phyloP scores from a whole-genome alignment of 2,797 vertebrate genomes.

The Jordanella pulchra region DNA sequence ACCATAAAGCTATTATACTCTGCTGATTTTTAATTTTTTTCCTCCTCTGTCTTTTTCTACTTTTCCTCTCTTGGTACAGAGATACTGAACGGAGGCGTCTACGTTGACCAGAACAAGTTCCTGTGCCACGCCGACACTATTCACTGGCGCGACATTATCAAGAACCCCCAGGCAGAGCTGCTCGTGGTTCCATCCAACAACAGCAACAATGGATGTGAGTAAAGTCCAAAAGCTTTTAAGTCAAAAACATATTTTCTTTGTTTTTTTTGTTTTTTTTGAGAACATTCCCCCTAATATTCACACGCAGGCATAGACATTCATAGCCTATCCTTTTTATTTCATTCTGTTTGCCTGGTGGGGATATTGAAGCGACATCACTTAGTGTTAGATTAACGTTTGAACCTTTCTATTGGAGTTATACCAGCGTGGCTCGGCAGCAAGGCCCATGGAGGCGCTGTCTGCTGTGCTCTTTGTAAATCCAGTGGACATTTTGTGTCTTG shows the following conservation, averaged over 20 bases:
- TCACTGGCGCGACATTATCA: slow-evolving; percentile 96
- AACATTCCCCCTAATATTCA: not conserved
- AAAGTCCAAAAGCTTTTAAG: not conserved
- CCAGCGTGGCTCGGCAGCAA: slow-evolving; percentile 50
- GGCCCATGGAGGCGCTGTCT: slow-evolving; percentile 66
- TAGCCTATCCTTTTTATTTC: slow-evolving; percentile 28
- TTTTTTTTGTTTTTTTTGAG: too few species aligned
- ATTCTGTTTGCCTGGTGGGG: slow-evolving; percentile 57
- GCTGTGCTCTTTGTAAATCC: slow-evolving; percentile 54
- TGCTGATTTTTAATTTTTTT: slow-evolving; percentile 32
- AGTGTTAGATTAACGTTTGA: slow-evolving; percentile 68
- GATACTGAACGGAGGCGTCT: slow-evolving; percentile 95
- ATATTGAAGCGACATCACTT: slow-evolving; percentile 66
- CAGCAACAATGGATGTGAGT: slow-evolving; percentile 88
- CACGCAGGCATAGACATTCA: slow-evolving; percentile 13
- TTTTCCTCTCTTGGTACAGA: slow-evolving; percentile 75
- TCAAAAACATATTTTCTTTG: not conserved
- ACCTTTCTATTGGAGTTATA: slow-evolving; percentile 47
- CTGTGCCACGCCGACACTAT: slow-evolving; percentile 96
- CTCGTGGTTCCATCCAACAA: slow-evolving; percentile 94
- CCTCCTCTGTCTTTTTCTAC: not conserved
- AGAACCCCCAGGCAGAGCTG: slow-evolving; percentile 91
- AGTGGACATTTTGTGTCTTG: slow-evolving; percentile 52
- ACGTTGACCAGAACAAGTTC: slow-evolving; percentile 97
- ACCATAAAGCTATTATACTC: slow-evolving; percentile 33